Evolutionary conservation across 2,888 invertebrate species (phyloP).

Genomic region (Cryptus armator): DNA sequence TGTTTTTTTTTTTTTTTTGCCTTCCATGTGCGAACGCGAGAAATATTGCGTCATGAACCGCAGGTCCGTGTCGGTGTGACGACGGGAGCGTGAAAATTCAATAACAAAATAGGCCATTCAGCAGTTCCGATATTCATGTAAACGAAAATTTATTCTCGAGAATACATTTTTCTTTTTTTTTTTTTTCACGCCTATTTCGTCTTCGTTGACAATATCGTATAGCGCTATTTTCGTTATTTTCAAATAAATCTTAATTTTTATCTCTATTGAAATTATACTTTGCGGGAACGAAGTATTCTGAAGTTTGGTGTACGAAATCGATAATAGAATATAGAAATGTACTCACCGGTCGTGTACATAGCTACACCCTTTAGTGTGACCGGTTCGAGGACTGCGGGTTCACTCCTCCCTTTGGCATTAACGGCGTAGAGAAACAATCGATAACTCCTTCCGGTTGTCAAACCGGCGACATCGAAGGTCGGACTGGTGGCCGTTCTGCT

Average conservation of each 20-base stretch:
- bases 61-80: conserved; percentile 10
- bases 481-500: conserved; percentile 87
- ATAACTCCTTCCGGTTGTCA: conserved; percentile 92
- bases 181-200: background rate
- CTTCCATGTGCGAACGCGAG: conserved; percentile 38
- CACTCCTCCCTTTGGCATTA: conserved; percentile 95
- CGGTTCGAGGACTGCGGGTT: conserved; percentile 93
- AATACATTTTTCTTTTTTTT: background rate
- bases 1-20: conserved; percentile 38
- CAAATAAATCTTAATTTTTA: too few relatives aligned
- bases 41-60: conserved; percentile 42
- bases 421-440: conserved; percentile 93
- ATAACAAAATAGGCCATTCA: conserved; percentile 36
- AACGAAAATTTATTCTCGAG: conserved; percentile 47
- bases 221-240: too few relatives aligned
- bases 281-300: background rate
- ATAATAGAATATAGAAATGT: background rate
- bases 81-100: conserved; percentile 50
- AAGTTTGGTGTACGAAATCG: background rate
- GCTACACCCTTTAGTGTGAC: conserved; percentile 95
- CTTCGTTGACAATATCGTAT: too few relatives aligned
- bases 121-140: conserved; percentile 38
- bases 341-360: conserved; percentile 92
- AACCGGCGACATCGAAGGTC: conserved; percentile 89
- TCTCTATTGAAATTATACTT: too few relatives aligned